phyloP scores from a whole-genome alignment of 2,888 invertebrate genomes.

The Pollenia labialis region DNA sequence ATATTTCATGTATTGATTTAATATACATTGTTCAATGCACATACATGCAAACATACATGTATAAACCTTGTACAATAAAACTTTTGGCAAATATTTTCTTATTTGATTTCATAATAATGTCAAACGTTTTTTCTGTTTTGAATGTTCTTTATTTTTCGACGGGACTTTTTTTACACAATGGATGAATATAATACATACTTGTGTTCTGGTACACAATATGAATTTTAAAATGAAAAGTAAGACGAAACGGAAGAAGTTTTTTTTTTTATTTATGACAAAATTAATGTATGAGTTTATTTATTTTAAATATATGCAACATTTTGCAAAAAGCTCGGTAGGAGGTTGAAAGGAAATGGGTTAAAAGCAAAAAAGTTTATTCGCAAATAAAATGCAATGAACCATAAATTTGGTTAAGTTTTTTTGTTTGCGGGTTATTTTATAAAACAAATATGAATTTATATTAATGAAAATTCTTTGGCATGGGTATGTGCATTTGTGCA shows the following conservation, averaged over 20 bases:
- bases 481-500: too few relatives aligned
- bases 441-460: too few relatives aligned
- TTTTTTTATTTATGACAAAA: neutral
- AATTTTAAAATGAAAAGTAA: neutral
- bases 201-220: neutral
- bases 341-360: neutral
- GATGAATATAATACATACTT: constrained; percentile 1
- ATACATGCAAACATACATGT: too few relatives aligned
- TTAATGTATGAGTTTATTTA: neutral
- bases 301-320: neutral
- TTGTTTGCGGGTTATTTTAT: neutral
- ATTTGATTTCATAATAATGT: constrained; percentile 45
- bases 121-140: constrained; percentile 32
- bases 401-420: constrained; percentile 24
- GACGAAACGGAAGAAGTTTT: neutral
- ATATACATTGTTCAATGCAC: constrained; percentile 3
- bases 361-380: neutral
- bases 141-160: constrained; percentile 17
- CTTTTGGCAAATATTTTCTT: constrained; percentile 52
- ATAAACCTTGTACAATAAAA: constrained; percentile 30
- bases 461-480: too few relatives aligned
- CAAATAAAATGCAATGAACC: constrained; percentile 59
- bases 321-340: neutral
- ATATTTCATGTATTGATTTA: neutral
- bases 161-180: neutral